phyloP scores from a whole-genome alignment of 2,113 vertebrate genomes.

The Synodontis membranacea region DNA sequence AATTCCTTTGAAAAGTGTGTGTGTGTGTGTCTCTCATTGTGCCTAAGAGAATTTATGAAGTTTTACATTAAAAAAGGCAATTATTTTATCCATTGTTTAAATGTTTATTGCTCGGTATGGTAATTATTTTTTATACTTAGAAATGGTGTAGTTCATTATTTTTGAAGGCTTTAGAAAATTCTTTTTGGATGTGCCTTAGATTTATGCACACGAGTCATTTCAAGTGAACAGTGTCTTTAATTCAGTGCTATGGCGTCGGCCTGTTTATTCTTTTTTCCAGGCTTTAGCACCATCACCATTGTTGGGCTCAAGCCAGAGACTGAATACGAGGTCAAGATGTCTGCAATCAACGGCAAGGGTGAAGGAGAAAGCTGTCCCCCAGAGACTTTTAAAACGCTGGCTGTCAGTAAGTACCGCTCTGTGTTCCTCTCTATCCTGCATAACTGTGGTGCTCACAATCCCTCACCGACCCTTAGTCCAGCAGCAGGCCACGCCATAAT shows the following conservation, averaged over 20 bases:
- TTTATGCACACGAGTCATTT: neutral
- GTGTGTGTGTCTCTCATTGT: neutral
- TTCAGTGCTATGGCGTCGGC: neutral
- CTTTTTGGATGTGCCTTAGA: neutral
- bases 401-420: slow-evolving; percentile 89
- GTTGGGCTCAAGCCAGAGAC: slow-evolving; percentile 87
- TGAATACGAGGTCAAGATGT: slow-evolving; percentile 83
- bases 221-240: neutral
- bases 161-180: neutral
- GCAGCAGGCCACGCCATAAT: slow-evolving; percentile 40
- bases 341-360: slow-evolving; percentile 93
- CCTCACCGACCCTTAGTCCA: slow-evolving; percentile 48
- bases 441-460: slow-evolving; percentile 32
- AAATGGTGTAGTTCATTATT: neutral
- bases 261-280: slow-evolving; percentile 56
- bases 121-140: neutral
- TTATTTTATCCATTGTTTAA: neutral
- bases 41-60: neutral
- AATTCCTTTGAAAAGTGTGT: neutral
- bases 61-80: too few relatives aligned
- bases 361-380: slow-evolving; percentile 82
- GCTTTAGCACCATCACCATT: slow-evolving; percentile 78
- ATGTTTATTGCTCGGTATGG: neutral
- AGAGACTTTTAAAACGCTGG: slow-evolving; percentile 86
- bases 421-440: slow-evolving; percentile 47